A percentile compares a stretch with the other conserved stretches of the same genome.
Conservation (phyloP, 2,797 vertebrate species). For the Heteromormyrus szaboi region DNA sequence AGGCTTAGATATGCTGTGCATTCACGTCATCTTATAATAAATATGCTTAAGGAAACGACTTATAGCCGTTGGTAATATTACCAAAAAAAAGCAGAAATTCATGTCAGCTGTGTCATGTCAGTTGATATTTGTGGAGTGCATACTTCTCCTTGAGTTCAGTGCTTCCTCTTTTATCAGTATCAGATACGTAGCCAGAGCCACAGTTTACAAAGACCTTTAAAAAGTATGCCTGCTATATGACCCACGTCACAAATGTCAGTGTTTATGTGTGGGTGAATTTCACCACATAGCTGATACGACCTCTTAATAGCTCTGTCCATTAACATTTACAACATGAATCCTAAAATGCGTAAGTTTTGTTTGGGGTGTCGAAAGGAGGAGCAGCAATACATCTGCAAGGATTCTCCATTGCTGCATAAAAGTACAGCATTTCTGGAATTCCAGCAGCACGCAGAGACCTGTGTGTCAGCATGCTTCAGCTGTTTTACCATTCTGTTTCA, state of each 20-base stretch:
- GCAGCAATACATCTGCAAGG: constrained; percentile 25
- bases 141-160: neutral
- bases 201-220: neutral
- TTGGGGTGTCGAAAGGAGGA: neutral
- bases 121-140: neutral
- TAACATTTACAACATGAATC: neutral
- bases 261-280: neutral
- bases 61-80: neutral
- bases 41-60: neutral
- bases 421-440: constrained; percentile 30
- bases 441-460: constrained; percentile 31
- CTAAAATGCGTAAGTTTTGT: neutral
- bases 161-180: constrained; percentile 1
- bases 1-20: neutral
- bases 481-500: neutral
- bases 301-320: neutral
- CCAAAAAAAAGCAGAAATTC: neutral
- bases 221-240: constrained; percentile 20
- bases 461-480: neutral
- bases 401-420: constrained; percentile 39
- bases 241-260: neutral
- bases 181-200: neutral
- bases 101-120: neutral
- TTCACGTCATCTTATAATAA: neutral
- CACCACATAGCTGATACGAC: neutral